phyloP scores from a whole-genome alignment of 2,888 invertebrate genomes.

The Nymphalis urticae region DNA sequence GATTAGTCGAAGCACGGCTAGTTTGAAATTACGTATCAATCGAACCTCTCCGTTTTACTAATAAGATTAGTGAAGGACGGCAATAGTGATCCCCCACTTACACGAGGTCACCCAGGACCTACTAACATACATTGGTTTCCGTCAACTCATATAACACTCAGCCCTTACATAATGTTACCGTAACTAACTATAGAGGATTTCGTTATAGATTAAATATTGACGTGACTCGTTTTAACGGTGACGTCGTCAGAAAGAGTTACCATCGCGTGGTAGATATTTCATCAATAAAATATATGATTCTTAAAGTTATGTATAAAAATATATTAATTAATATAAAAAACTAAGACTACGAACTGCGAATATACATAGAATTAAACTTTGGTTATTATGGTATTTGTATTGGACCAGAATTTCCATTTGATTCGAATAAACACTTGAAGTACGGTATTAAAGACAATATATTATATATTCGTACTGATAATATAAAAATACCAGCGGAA shows the following conservation, averaged over 20 bases:
- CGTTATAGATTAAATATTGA: constrained; percentile 22
- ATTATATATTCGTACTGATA: too few relatives aligned
- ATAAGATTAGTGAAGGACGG: constrained; percentile 22
- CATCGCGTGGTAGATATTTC: too few relatives aligned
- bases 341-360: too few relatives aligned
- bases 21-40: constrained; percentile 31
- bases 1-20: constrained; percentile 29
- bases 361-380: too few relatives aligned
- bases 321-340: too few relatives aligned
- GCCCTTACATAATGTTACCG: constrained; percentile 32
- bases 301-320: too few relatives aligned
- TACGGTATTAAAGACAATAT: too few relatives aligned
- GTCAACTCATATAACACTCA: constrained; percentile 27
- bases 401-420: too few relatives aligned
- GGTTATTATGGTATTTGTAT: too few relatives aligned
- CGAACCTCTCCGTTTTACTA: constrained; percentile 32
- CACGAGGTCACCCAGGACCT: constrained; percentile 40
- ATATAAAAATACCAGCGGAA: too few relatives aligned
- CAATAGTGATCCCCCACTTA: neutral
- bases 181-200: constrained; percentile 11
- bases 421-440: too few relatives aligned
- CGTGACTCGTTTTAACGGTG: constrained; percentile 1
- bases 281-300: too few relatives aligned
- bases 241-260: neutral
- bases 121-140: constrained; percentile 47